Base-by-base conservation (phyloP, 2,888 invertebrate species). In the Halocaridina rubra region DNA sequence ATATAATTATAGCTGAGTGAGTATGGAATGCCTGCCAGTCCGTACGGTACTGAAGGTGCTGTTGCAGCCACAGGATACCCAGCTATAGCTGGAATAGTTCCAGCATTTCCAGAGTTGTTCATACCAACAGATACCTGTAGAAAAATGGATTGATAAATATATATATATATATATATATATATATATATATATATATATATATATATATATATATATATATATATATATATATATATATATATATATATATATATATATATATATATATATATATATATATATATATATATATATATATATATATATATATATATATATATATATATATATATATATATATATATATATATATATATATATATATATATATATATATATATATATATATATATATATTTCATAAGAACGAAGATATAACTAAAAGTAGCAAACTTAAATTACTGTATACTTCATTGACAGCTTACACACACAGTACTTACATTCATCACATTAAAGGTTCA, bases 1-100 rank as follows among this genome's bases (percentile, higher is more conserved):
- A 86, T 84, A 27, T 86, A 86, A 64, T 86, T 86, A 39, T 86
- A 86, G 29, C 82, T 80, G 5, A 86, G 80, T 10, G 79, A 82
- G 29, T 86, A 86, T 5, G 86, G 86, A 64, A 86, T 80, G 67
- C 79, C 84, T 1, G 86, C 75, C 8, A 86, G 67, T 19, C 82
- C 86, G 71, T 86, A 86, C 10, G 80, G 82, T 10, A 86, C 86
- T 22, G 86, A 81, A 10, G 80, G 81, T 24, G 82, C 82, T 22
- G 84, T 46, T 30, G 86, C 72, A 19, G 82, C 86, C 32, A 86
- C 81, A 3, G 79, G 80, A 64, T 86, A 86, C 7, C 80, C 79
- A 27, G 86, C 30, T 24, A 86, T 80, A 7, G 82, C 86, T 19
- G 75, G 64, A 13, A 84, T 16, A 16, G 82, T 39, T 19, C 82